Evolutionary conservation across 1,140 invertebrate genomes (phyloP), one percentile per base, ranked within the genome.

Genomic region (Leucophenga varia): DNA sequence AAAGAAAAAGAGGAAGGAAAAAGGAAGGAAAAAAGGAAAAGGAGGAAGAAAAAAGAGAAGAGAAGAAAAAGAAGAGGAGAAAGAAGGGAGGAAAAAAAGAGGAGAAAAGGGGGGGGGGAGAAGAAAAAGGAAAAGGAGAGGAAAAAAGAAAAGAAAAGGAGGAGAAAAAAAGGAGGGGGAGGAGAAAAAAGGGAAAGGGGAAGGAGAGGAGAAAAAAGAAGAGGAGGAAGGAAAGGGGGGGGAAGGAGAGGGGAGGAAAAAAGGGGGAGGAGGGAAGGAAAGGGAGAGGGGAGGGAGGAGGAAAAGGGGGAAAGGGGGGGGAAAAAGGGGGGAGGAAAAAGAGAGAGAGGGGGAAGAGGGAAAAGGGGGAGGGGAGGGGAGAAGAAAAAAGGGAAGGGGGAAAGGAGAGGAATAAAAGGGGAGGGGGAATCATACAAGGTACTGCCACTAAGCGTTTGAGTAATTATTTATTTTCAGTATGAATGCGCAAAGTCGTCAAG

Each of bases 241-340:
- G 25, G 7, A n/a, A 30, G 25, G 25, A n/a, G 12, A n/a, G 12
- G 25, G 12, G 25, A 30, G 25, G 12, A n/a, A 30, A n/a, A 8
- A n/a, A n/a, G 12, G 12, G 12, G 25, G 12, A n/a, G 7, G 25
- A n/a, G 25, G 7, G 7, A 30, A n/a, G 12, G 25, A 30, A n/a
- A 30, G 25, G 25, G 25, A n/a, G 12, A n/a, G 12, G 25, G 12
- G 25, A n/a, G 25, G 7, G 25, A n/a, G 25, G 12, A n/a, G 25
- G 25, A 30, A n/a, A 30, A n/a, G 12, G 25, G 12, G 25, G 25
- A n/a, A 7, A n/a, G 34, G 16, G 7, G 34, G 14, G 34, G 14
- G 34, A 36, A 14, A 17, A 14, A 14, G 34, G 14, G 49, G 57
- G 49, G 55, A 46, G 39, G 46, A 31, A 28, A 17, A 13, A 5